These are phyloP conservation scores for Typhlomys cinereus DNA, from an alignment of 2,113 vertebrate genomes.

Conservation along the genomic window DNA sequence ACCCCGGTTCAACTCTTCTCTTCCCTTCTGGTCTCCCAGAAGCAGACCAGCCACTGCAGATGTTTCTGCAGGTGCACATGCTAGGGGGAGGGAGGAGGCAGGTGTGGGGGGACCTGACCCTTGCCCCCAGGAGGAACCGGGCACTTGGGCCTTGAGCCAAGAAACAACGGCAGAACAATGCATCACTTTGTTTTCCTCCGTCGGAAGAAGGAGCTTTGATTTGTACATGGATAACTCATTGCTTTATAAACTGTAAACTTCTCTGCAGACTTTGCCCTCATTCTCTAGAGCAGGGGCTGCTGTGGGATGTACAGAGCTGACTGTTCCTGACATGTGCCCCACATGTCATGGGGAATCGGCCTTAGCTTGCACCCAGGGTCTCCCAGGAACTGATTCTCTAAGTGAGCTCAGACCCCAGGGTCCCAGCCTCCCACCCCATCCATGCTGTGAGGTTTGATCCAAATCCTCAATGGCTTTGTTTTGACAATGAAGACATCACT, in stretches of 20 bases:
- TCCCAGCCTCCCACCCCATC: not conserved
- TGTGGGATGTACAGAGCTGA: not conserved
- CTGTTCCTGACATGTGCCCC: not conserved
- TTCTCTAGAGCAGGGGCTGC: not conserved
- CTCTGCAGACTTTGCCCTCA: constrained; percentile 65
- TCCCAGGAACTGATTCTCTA: not conserved
- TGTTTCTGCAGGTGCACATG: not conserved
- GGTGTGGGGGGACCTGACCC: not conserved
- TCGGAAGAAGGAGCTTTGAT: constrained; percentile 37
- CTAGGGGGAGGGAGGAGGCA: not conserved
- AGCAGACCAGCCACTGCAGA: not conserved
- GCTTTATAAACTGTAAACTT: constrained; percentile 65
- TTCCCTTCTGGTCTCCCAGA: not conserved
- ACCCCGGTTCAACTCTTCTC: not conserved
- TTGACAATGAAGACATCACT: not conserved
- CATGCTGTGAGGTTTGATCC: not conserved
- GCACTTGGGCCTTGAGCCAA: constrained; percentile 9
- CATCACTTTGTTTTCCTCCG: constrained; percentile 67
- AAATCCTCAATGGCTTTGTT: not conserved
- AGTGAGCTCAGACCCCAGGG: no score
- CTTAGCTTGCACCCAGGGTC: not conserved
- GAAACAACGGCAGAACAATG: constrained; percentile 52
- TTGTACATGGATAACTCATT: constrained; percentile 60
- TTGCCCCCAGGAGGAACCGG: no score
- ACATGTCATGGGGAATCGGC: not conserved